These are phyloP conservation scores for Tenthredo notha DNA, from an alignment of 2,888 invertebrate genomes.

Conservation along the genomic window DNA sequence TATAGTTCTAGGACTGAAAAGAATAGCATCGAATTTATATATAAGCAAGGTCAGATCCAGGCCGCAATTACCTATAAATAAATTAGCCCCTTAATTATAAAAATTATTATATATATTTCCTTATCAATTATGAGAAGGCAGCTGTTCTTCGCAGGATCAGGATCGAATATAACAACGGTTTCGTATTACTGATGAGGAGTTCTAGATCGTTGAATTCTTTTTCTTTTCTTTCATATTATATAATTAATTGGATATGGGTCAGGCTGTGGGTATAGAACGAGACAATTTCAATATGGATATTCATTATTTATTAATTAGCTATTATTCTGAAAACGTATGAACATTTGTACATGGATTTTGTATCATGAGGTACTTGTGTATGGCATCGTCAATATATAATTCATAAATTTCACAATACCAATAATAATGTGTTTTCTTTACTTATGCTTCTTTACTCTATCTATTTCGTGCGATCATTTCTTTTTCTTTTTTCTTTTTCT, in stretches of 20 bases:
- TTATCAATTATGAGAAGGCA: neutral
- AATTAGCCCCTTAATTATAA: neutral
- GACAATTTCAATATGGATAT: constrained; percentile 65
- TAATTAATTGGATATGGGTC: neutral
- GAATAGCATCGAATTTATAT: neutral
- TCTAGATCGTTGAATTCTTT: neutral
- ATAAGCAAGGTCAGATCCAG: neutral
- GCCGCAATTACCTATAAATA: neutral
- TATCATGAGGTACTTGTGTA: constrained; percentile 78
- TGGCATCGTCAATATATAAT: constrained; percentile 76
- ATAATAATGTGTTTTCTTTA: constrained; percentile 54
- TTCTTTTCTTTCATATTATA: neutral
- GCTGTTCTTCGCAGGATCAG: neutral
- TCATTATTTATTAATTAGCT: constrained; percentile 77
- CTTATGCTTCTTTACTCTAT: constrained; percentile 57
- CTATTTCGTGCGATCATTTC: constrained; percentile 38
- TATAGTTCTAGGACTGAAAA: constrained; percentile 57
- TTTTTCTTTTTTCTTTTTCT: no score
- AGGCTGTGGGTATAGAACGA: neutral
- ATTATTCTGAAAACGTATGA: constrained; percentile 77
- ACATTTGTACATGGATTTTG: constrained; percentile 78
- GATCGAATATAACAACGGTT: neutral
- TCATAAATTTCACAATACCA: constrained; percentile 61
- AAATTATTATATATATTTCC: neutral
- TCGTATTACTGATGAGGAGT: neutral